phyloP scores from a whole-genome alignment of 1,140 invertebrate species.

The Drosophila rhopaloa region DNA sequence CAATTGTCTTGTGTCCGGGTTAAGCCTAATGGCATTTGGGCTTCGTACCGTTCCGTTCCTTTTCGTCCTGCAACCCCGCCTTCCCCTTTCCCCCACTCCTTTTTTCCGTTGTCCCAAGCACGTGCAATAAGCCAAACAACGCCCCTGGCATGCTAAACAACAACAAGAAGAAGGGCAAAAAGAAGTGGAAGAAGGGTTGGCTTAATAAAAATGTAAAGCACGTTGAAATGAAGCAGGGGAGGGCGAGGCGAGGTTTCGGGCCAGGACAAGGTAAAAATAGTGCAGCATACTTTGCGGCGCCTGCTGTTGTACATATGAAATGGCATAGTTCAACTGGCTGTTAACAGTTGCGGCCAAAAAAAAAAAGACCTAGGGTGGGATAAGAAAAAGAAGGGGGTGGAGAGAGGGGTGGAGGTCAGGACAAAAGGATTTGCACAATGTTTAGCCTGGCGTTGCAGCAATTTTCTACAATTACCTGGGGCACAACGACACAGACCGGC shows the following conservation, averaged over 20 bases:
- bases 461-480: slow-evolving; percentile 83
- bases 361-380: slow-evolving; percentile 28
- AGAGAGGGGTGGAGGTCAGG: slow-evolving; percentile 24
- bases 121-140: slow-evolving; percentile 83
- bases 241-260: neutral
- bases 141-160: slow-evolving; percentile 80
- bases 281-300: slow-evolving; percentile 72
- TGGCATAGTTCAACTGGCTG: slow-evolving; percentile 83
- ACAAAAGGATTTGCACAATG: slow-evolving; percentile 82
- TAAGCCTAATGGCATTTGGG: slow-evolving; percentile 79
- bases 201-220: slow-evolving; percentile 84
- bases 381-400: slow-evolving; percentile 14
- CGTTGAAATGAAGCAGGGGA: slow-evolving; percentile 39
- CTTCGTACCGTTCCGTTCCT: slow-evolving; percentile 3
- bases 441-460: slow-evolving; percentile 80
- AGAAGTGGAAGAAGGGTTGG: slow-evolving; percentile 57
- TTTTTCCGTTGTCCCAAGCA: slow-evolving; percentile 52
- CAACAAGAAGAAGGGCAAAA: slow-evolving; percentile 28
- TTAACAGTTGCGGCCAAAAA: slow-evolving; percentile 81
- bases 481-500: slow-evolving; percentile 59
- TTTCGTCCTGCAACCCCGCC: neutral
- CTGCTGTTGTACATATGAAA: slow-evolving; percentile 73
- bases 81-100: neutral
- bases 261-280: slow-evolving; percentile 69
- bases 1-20: slow-evolving; percentile 75